Conservation (phyloP, 2,797 vertebrate species). For the Liasis olivaceus region DNA sequence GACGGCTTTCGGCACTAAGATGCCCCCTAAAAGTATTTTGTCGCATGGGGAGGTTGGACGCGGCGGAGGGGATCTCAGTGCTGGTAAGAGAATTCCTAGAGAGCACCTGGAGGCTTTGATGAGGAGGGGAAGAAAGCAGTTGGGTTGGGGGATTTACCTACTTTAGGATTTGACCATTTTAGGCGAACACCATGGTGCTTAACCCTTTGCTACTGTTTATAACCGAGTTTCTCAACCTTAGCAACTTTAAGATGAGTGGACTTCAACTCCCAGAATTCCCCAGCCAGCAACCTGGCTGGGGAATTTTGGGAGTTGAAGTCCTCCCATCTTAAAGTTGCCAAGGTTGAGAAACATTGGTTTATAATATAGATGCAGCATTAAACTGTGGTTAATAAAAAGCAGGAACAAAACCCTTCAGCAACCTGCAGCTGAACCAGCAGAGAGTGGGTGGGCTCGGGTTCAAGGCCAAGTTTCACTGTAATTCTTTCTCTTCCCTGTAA, state of each 20-base stretch:
- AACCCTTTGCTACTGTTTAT: neutral
- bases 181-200: neutral
- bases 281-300: too few species aligned
- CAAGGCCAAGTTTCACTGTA: neutral
- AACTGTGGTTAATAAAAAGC: neutral
- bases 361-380: neutral
- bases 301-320: too few species aligned
- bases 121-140: neutral
- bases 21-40: conserved; percentile 95
- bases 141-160: too few species aligned
- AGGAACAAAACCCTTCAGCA: neutral
- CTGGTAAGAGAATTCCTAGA: conserved; percentile 75
- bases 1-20: conserved; percentile 94
- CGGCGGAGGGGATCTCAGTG: conserved; percentile 90
- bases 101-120: accelerated
- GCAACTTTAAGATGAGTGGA: too few species aligned
- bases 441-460: neutral
- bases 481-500: neutral
- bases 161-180: neutral
- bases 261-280: too few species aligned
- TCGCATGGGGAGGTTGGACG: conserved; percentile 88
- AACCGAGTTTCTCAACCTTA: too few species aligned
- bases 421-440: accelerated
- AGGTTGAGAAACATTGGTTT: too few species aligned
- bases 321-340: too few species aligned